A percentile compares a stretch with the other conserved stretches of the same genome.
phyloP scores from a whole-genome alignment of 2,888 invertebrate species.

The Drosophila testacea region DNA sequence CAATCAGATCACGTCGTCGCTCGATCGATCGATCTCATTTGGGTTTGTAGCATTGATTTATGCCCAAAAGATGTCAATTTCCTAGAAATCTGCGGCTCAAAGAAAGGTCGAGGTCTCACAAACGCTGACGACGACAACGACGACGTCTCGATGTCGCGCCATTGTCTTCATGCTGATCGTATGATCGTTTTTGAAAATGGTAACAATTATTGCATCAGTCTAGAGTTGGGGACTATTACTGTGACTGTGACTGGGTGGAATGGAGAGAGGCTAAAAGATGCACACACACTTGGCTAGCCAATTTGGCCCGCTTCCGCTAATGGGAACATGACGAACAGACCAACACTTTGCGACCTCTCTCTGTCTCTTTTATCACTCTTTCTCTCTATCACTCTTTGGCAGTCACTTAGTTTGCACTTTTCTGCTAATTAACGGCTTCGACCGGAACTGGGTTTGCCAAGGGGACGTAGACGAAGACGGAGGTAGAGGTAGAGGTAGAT shows the following conservation, averaged over 20 bases:
- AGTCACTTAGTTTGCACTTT: slow-evolving; percentile 59
- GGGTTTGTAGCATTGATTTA: slow-evolving; percentile 47
- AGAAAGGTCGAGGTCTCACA: slow-evolving; percentile 59
- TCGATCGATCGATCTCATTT: slow-evolving; percentile 30
- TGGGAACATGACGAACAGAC: slow-evolving; percentile 24
- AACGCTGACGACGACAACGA: neutral
- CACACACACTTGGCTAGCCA: slow-evolving; percentile 42
- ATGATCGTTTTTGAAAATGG: slow-evolving; percentile 41
- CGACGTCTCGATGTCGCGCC: slow-evolving; percentile 33
- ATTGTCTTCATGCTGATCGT: slow-evolving; percentile 35
- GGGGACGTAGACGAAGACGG: slow-evolving; percentile 7
- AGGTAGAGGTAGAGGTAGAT: neutral
- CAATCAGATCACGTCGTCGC: slow-evolving; percentile 19
- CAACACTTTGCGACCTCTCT: neutral
- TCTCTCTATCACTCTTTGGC: slow-evolving; percentile 3
- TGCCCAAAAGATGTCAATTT: slow-evolving; percentile 54
- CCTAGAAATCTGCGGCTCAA: slow-evolving; percentile 58
- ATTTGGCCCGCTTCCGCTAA: slow-evolving; percentile 65
- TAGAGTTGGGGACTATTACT: slow-evolving; percentile 3
- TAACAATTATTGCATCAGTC: slow-evolving; percentile 71
- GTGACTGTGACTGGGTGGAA: neutral
- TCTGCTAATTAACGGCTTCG: slow-evolving; percentile 66
- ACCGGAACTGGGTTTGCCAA: slow-evolving; percentile 43
- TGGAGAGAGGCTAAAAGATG: slow-evolving; percentile 36
- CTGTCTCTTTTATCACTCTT: too few relatives aligned